Evolutionary conservation across 2,797 vertebrate genomes (phyloP), one percentile per base, ranked within the genome.

Genomic region (Sebastolobus altivelis): DNA sequence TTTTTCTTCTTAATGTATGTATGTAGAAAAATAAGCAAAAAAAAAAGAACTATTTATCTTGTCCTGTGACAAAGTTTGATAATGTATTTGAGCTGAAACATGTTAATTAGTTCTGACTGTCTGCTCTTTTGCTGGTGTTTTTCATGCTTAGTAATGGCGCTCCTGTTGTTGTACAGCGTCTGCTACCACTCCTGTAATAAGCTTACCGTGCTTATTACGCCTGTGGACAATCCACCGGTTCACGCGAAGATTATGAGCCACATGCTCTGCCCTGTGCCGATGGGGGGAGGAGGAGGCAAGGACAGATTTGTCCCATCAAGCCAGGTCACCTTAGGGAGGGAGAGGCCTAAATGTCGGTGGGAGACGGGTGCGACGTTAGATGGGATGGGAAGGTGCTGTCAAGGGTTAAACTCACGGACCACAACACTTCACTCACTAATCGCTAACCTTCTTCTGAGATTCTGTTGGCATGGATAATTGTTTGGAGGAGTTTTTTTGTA

Each of bases 221-320:
- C 54, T 81, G 79, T 90, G 82, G 87, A 91, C 92, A 88, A 85
- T 89, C 92, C 87, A 84, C 73, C 14, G 70, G 79, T 91, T 92
- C 90, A 93, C 80, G 71, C 94, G 93, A 92, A 90, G 94, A 92
- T 95, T 95, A 96, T 77, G 59, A 84, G 72, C 84, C 93, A 93
- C 93, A 89, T 94, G 94, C 89, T 89, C 78, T 87, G 87, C 88
- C 93, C 78, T 91, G 91, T 93, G 93, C 85, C 31, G 38, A 59
- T 59, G 56, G 73, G 82, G 80, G 56, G 73, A 80, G 80, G 79
- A 86, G 72, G 80, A 81, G 78, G 67, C 65, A 16, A 72, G 69
- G 81, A 85, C 89, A 84, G 85, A 87, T 88, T 86, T 87, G 86
- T 89, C 84, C 61, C 62, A 65, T 81, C 77, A 68, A 81, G 75